phyloP scores from a whole-genome alignment of 2,797 vertebrate species.

The Lacerta agilis region DNA sequence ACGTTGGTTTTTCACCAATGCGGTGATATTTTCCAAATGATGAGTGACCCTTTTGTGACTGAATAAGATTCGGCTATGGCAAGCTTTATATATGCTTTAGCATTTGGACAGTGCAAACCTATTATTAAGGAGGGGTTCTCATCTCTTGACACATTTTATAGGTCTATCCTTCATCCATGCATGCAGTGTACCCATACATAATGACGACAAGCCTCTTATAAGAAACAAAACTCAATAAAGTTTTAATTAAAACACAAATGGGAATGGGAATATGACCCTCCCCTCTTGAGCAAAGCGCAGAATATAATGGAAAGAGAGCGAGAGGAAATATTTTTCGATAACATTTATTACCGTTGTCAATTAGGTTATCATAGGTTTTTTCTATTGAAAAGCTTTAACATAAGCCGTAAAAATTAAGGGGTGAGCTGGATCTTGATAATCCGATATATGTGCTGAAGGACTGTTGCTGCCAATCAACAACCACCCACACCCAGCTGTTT shows the following conservation, averaged over 20 bases:
- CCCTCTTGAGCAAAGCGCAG: neutral
- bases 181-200: neutral
- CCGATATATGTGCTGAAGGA: neutral
- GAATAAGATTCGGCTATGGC: neutral
- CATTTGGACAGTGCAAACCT: neutral
- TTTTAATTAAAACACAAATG: slow-evolving; percentile 12
- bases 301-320: neutral
- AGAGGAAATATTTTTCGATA: neutral
- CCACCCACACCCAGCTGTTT: no score
- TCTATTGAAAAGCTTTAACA: neutral
- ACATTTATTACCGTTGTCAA: slow-evolving; percentile 6
- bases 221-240: slow-evolving; percentile 16
- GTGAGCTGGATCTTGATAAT: neutral
- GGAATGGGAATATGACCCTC: neutral
- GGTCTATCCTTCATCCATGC: neutral
- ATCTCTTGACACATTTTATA: neutral
- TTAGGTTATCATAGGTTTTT: neutral
- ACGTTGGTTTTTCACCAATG: neutral
- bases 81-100: neutral
- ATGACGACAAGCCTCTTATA: neutral
- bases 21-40: neutral
- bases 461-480: no score
- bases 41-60: neutral
- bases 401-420: neutral
- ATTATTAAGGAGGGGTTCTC: neutral